Evolutionary conservation across 2,797 vertebrate species (phyloP).

Genomic region (Kryptopterus vitreolus): DNA sequence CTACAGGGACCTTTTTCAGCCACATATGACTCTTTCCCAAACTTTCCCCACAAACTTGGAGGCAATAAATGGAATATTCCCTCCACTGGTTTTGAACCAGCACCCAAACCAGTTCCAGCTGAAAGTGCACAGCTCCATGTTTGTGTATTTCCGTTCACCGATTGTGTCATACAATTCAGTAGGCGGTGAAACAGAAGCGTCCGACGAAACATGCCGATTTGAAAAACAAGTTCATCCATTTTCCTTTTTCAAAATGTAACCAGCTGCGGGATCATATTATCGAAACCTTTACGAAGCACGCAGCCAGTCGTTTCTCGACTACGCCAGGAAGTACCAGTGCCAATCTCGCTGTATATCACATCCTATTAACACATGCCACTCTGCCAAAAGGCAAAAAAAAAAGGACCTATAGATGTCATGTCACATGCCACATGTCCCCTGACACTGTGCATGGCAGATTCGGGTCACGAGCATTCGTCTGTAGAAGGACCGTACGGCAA

Average conservation of each 20-base stretch:
- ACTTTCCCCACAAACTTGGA: too few relatives aligned
- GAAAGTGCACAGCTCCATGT: too few relatives aligned
- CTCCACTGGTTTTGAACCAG: too few relatives aligned
- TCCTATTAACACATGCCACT: background rate
- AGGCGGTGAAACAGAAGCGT: background rate
- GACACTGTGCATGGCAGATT: slow-evolving; percentile 38
- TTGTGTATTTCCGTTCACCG: too few relatives aligned
- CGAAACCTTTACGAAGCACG: background rate
- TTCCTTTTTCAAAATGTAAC: background rate
- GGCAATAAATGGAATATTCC: too few relatives aligned
- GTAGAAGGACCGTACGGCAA: slow-evolving; percentile 48
- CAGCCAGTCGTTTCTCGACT: background rate
- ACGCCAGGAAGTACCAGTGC: background rate
- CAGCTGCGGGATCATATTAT: background rate
- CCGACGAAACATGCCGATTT: too few relatives aligned
- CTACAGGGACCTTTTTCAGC: too few relatives aligned
- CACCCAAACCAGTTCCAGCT: too few relatives aligned
- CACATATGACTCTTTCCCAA: too few relatives aligned
- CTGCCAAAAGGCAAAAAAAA: background rate
- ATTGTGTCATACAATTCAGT: background rate
- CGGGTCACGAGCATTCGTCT: slow-evolving; percentile 66
- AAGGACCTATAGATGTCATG: slow-evolving; percentile 16
- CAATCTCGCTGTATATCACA: background rate
- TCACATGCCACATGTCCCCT: slow-evolving; percentile 66
- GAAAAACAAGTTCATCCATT: too few relatives aligned